phyloP scores from a whole-genome alignment of 1,140 invertebrate species.

The Proctacanthus coquilletti region DNA sequence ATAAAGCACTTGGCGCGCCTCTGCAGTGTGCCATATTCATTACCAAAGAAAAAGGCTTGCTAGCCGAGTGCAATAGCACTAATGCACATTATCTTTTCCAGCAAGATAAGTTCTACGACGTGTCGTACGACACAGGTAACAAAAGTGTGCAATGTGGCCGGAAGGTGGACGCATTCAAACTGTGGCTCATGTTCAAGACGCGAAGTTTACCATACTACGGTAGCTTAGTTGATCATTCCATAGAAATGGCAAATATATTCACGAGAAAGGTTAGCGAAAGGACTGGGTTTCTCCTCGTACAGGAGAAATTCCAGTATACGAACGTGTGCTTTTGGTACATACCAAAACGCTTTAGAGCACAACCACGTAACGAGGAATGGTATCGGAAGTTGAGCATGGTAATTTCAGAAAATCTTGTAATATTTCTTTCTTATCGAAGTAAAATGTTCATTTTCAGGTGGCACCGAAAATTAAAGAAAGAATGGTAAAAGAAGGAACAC shows the following conservation, averaged over 20 bases:
- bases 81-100: slow-evolving; percentile 79
- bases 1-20: slow-evolving; percentile 79
- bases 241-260: slow-evolving; percentile 43
- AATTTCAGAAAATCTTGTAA: slow-evolving; percentile 10
- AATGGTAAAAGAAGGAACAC: slow-evolving; percentile 54
- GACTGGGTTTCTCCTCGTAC: slow-evolving; percentile 43
- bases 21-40: slow-evolving; percentile 78
- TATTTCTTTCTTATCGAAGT: neutral
- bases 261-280: slow-evolving; percentile 30
- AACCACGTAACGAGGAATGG: slow-evolving; percentile 47
- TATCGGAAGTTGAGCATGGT: slow-evolving; percentile 48
- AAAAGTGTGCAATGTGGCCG: slow-evolving; percentile 87
- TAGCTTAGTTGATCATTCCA: slow-evolving; percentile 43
- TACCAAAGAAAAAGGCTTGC: slow-evolving; percentile 41
- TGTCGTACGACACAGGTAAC: slow-evolving; percentile 78
- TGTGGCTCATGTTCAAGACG: slow-evolving; percentile 87
- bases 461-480: slow-evolving; percentile 71
- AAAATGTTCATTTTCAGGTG: slow-evolving; percentile 36
- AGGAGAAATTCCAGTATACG: slow-evolving; percentile 48
- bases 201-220: slow-evolving; percentile 44
- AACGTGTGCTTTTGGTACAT: slow-evolving; percentile 92
- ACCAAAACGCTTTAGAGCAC: slow-evolving; percentile 50
- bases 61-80: slow-evolving; percentile 60
- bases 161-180: slow-evolving; percentile 82
- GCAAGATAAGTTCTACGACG: slow-evolving; percentile 86